A percentile compares a stretch with the other conserved stretches of the same genome.
Evolutionary conservation across 2,797 vertebrate species (phyloP).

Genomic region (Argentina silus): DNA sequence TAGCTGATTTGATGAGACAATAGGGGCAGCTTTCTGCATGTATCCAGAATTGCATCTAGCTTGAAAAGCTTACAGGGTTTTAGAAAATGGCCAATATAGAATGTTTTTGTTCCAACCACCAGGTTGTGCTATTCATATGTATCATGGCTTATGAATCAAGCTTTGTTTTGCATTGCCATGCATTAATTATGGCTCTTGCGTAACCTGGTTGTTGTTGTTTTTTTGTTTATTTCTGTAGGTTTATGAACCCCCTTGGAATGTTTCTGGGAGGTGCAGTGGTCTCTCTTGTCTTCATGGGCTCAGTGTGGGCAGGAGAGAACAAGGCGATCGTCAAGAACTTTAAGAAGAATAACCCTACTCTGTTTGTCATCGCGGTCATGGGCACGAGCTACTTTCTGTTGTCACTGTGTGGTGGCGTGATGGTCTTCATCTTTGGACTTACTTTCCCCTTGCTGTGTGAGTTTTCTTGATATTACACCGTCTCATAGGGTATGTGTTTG

Average conservation of each 20-base stretch:
- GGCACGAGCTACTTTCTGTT: conserved; percentile 92
- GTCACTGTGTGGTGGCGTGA: conserved; percentile 91
- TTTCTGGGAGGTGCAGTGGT: conserved; percentile 90
- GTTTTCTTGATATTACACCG: conserved; percentile 55
- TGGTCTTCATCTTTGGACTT: conserved; percentile 98
- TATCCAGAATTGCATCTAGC: not conserved
- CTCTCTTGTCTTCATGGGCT: conserved; percentile 88
- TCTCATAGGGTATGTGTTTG: not conserved
- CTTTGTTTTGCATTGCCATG: conserved; percentile 14
- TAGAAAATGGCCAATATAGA: not conserved
- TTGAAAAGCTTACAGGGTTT: not conserved
- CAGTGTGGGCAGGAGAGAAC: conserved; percentile 95
- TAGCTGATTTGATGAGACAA: not conserved
- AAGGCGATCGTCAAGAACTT: conserved; percentile 87
- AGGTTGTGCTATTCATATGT: conserved; percentile 55
- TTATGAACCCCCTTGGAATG: conserved; percentile 93
- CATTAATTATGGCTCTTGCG: not conserved
- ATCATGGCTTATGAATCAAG: not conserved
- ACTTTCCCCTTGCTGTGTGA: conserved; percentile 93
- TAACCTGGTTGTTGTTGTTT: not conserved
- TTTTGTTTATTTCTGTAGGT: conserved; percentile 70
- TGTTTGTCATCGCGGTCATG: conserved; percentile 88
- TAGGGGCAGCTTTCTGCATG: not conserved
- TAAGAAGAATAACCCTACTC: conserved; percentile 91
- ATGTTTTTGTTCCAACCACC: conserved; percentile 36